These are phyloP conservation scores for Apodemus agrarius DNA, from an alignment of 2,797 vertebrate species.

Conservation along the genomic window DNA sequence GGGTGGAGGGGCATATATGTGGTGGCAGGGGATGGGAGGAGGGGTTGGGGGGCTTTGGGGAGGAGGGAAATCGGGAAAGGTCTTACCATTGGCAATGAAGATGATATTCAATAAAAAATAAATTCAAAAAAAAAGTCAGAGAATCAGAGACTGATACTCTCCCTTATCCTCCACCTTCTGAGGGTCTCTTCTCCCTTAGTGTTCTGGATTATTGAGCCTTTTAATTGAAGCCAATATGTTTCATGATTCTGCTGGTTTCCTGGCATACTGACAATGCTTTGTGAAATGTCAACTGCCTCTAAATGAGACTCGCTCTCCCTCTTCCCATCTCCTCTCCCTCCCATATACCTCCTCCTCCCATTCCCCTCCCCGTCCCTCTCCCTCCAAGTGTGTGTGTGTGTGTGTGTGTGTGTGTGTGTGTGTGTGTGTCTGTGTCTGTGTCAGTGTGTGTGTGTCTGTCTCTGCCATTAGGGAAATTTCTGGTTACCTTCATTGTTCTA, in stretches of 20 bases:
- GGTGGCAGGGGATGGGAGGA: too few species aligned
- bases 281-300: constrained; percentile 25
- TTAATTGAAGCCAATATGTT: background rate
- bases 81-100: too few species aligned
- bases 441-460: background rate
- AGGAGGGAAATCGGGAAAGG: too few species aligned
- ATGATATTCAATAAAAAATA: too few species aligned
- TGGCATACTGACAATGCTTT: constrained; percentile 28
- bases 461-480: constrained; percentile 42
- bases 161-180: background rate
- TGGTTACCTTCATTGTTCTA: constrained; percentile 28
- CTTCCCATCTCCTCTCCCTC: background rate
- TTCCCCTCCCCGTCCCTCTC: too few species aligned
- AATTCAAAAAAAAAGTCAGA: background rate
- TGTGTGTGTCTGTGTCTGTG: background rate
- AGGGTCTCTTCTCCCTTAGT: background rate
- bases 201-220: background rate
- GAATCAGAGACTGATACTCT: background rate
- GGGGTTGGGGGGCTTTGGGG: too few species aligned
- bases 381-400: background rate
- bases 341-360: background rate
- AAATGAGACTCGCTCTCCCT: background rate
- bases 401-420: background rate
- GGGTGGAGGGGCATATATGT: too few species aligned
- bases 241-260: background rate